Base-by-base conservation (phyloP, 2,113 vertebrate genomes). In the Crotalus tigris region DNA sequence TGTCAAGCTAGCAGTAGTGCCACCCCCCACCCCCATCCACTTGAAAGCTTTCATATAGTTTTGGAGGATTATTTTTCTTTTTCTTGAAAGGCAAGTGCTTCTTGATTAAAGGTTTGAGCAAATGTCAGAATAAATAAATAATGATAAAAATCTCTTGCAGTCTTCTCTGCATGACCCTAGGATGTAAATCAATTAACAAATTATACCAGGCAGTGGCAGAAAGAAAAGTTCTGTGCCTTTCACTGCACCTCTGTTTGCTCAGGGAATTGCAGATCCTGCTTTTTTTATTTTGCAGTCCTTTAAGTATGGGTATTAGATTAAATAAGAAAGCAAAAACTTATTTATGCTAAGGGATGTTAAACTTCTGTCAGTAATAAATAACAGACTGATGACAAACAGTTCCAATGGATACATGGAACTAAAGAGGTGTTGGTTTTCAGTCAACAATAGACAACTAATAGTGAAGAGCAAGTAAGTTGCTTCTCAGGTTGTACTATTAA, bases 51-150 rank as follows among this genome's bases (percentile, higher is more conserved):
- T 51, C 87, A 92, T 75, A 89, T 24, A 89, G 0, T 23, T 69
- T 26, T 53, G 93, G 86, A 91, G 87, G 9, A n/a, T 69, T 61
- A 3, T 1, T 89, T 93, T 95, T 89, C 55, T 94, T 55, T 91
- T 96, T 95, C 88, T 92, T 87, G 87, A 94, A 86, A 88, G 92
- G 57, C 87, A 17, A 57, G 57, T 88, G 85, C 59, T 81, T 19
- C 49, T 58, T 91, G 90, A 91, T 91, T 88, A 88, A 91, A 81
- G 90, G 39, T 58, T 49, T 88, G 61, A 88, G 61, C 93, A 91
- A 93, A 81, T 21, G 69, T 29, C 17, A 26, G 85, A 88, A 93
- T 88, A 81, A 91, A 93, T 93, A 91, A 91, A 93, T 91, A 88
- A 93, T 93, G 85, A 49, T 88, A 93, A 91, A 69, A n/a, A 69